Evolutionary conservation across 1,140 invertebrate species (phyloP), one percentile per base, ranked within the genome.

Genomic region (Philotrypesis tridentata): DNA sequence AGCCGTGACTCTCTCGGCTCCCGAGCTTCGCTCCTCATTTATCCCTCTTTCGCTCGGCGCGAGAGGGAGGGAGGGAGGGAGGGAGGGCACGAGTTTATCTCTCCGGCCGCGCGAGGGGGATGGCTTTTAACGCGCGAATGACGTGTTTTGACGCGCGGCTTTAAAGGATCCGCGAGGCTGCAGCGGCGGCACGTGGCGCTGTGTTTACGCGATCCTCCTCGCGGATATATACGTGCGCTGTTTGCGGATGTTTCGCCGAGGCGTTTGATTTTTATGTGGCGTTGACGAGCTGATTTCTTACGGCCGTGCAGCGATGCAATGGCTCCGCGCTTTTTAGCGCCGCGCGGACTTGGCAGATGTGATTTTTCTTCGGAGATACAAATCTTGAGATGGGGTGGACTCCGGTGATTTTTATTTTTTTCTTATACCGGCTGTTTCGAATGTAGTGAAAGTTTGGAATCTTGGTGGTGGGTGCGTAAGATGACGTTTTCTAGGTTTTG

Each of bases 141-240:
- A 29, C 23, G 23, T 61, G 73, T 75, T 75, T 75, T 61, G 27
- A 75, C 27, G 11, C n/a, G 73, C 48, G 48, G 48, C 21, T 55
- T 55, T 55, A 55, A 55, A 55, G 48, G 48, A 55, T 55, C 23
- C 27, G 14, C 61, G 61, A 17, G 23, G 61, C 27, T n/a, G 61
- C 6, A 17, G 27, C 12, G 27, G 23, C 61, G 25, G 4, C 23
- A 65, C 61, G 27, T 29, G 61, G 23, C 61, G 25, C 61, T 65
- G 25, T 65, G 61, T 65, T 65, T 65, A 65, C 25, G 48, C 48
- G 48, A 55, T n/a, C n/a, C n/a, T n/a, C n/a, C n/a, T n/a, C n/a
- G n/a, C n/a, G n/a, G n/a, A n/a, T n/a, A n/a, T n/a, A n/a, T n/a
- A n/a, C n/a, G n/a, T n/a, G n/a, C n/a, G n/a, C n/a, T n/a, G n/a